A percentile compares a stretch with the other conserved stretches of the same genome.
Conservation (phyloP, 1,140 invertebrate species). For the Acromyrmex echinatior region DNA sequence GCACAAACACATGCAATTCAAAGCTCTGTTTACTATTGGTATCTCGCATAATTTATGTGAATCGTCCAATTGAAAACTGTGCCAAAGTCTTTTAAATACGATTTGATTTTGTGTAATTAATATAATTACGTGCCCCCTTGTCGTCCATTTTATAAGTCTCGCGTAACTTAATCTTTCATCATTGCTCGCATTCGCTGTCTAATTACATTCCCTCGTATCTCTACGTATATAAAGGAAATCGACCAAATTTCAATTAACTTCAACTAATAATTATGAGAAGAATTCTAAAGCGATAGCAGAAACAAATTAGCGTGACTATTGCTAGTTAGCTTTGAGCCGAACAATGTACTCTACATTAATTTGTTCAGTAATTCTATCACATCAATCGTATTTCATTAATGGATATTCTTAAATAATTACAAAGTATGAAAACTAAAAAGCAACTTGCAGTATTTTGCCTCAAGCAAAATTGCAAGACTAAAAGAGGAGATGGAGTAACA, state of each 20-base stretch:
- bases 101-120: slow-evolving; percentile 58
- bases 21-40: slow-evolving; percentile 21
- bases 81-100: not conserved
- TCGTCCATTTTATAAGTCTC: not conserved
- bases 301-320: not conserved
- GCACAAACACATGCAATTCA: not conserved
- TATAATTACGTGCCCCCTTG: not conserved
- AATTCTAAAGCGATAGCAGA: not conserved
- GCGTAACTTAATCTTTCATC: not conserved
- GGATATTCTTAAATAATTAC: not conserved
- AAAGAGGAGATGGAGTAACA: not conserved
- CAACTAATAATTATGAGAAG: slow-evolving; percentile 5
- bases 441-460: not conserved
- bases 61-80: not conserved
- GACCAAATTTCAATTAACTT: slow-evolving; percentile 9
- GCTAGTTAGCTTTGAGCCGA: not conserved
- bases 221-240: not conserved
- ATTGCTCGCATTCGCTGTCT: not conserved
- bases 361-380: not conserved
- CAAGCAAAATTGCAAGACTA: not conserved
- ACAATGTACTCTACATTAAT: not conserved
- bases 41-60: slow-evolving; percentile 5
- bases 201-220: not conserved
- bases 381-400: not conserved
- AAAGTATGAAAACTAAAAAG: not conserved